A percentile compares a stretch with the other conserved stretches of the same genome.
Evolutionary conservation across 1,140 invertebrate genomes (phyloP).

Genomic region (Calephelis nemesis): DNA sequence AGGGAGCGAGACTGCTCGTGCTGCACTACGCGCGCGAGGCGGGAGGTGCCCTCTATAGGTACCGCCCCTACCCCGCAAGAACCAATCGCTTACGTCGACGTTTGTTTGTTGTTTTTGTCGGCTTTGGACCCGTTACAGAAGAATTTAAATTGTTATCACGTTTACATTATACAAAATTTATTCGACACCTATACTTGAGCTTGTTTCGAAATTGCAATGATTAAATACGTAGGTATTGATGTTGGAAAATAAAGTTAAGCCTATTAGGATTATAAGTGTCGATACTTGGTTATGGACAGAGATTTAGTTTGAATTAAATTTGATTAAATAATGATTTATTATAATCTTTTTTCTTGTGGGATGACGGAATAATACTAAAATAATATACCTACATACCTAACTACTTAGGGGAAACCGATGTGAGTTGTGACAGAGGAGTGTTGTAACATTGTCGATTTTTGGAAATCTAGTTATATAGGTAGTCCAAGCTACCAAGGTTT

Average conservation of each 20-base stretch:
- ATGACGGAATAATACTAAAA: too few relatives aligned
- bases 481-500: too few relatives aligned
- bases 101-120: constrained; percentile 78
- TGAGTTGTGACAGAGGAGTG: too few relatives aligned
- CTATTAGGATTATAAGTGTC: constrained; percentile 44
- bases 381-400: too few relatives aligned
- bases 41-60: constrained; percentile 43
- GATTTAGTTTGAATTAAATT: background rate
- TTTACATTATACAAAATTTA: constrained; percentile 79
- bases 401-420: too few relatives aligned
- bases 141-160: constrained; percentile 79
- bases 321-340: background rate
- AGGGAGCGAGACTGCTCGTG: constrained; percentile 52
- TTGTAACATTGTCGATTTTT: too few relatives aligned
- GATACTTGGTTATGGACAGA: background rate
- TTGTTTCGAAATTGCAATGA: constrained; percentile 78
- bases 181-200: constrained; percentile 76
- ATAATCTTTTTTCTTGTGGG: too few relatives aligned
- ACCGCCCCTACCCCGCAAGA: constrained; percentile 44
- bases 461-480: too few relatives aligned
- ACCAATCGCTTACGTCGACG: constrained; percentile 54
- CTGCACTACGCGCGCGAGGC: constrained; percentile 44
- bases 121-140: constrained; percentile 72
- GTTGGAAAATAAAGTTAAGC: constrained; percentile 45
- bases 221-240: constrained; percentile 72